phyloP scores from a whole-genome alignment of 2,797 vertebrate species.

The Apogon talboti region DNA sequence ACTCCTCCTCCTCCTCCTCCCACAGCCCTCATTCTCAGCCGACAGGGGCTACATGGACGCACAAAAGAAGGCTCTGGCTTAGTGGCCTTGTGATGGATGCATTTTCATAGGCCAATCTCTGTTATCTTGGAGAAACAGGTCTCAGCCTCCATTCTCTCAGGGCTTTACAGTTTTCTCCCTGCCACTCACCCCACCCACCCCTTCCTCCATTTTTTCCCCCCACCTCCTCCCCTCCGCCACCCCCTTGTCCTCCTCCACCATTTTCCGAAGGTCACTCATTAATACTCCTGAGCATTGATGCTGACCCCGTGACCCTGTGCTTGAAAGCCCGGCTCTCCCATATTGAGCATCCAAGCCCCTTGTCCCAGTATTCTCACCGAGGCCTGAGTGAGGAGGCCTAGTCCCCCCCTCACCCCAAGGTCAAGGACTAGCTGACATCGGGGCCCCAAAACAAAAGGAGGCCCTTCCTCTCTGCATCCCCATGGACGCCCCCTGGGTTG shows the following conservation, averaged over 20 bases:
- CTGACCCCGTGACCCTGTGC: constrained; percentile 79
- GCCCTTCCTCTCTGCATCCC: constrained; percentile 68
- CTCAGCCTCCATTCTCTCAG: constrained; percentile 82
- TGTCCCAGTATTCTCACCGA: constrained; percentile 58
- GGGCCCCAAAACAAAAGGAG: constrained; percentile 76
- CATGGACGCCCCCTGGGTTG: constrained; percentile 62
- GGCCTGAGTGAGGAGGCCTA: constrained; percentile 54
- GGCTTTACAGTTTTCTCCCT: constrained; percentile 79
- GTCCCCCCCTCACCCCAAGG: constrained; percentile 71
- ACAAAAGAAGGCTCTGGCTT: constrained; percentile 83
- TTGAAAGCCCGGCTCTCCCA: constrained; percentile 75
- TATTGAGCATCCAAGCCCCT: constrained; percentile 71
- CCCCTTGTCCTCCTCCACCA: constrained; percentile 59
- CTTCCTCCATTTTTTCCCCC: constrained; percentile 41
- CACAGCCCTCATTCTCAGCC: constrained; percentile 61
- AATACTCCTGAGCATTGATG: constrained; percentile 83
- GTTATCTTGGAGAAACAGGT: constrained; percentile 88
- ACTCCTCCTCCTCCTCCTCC: constrained; percentile 1
- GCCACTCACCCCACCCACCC: constrained; percentile 64
- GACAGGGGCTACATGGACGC: constrained; percentile 66
- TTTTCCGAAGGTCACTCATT: constrained; percentile 87
- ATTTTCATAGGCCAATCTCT: constrained; percentile 85
- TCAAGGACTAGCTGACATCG: constrained; percentile 80
- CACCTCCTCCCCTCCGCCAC: constrained; percentile 54
- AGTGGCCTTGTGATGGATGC: constrained; percentile 87